phyloP scores from a whole-genome alignment of 2,113 vertebrate genomes.

The Empidonax traillii region DNA sequence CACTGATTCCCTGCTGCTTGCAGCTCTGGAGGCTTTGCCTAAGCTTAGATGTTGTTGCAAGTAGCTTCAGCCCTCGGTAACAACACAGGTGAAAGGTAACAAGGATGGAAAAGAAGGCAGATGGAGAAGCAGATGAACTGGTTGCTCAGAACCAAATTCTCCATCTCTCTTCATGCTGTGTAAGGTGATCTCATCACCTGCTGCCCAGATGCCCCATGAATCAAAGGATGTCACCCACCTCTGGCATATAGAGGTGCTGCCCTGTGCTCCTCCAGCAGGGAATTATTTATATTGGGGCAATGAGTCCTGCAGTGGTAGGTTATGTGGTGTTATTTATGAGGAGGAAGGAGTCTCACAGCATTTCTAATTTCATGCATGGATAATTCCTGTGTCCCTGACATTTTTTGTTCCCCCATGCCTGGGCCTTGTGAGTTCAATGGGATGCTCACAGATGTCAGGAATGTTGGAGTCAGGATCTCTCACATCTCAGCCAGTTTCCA shows the following conservation, averaged over 20 bases:
- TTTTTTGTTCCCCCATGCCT: not conserved
- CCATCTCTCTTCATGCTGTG: not conserved
- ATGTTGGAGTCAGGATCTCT: not conserved
- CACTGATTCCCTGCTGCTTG: not conserved
- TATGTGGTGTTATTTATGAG: constrained; percentile 30
- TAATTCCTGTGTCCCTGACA: not conserved
- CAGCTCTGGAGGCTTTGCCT: not conserved
- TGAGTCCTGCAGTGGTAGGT: not conserved
- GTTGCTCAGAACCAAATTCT: not conserved
- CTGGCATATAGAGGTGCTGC: accelerated
- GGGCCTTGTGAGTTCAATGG: not conserved
- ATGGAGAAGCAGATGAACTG: not conserved
- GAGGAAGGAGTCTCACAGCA: not conserved
- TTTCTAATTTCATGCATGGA: constrained; percentile 30
- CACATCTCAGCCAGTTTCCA: not conserved
- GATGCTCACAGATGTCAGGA: not conserved
- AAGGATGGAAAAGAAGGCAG: not conserved
- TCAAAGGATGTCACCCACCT: not conserved
- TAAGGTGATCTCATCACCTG: not conserved
- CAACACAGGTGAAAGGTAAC: not conserved
- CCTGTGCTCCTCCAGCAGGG: not conserved
- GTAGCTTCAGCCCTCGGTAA: not conserved
- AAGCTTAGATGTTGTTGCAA: not conserved
- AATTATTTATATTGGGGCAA: not conserved
- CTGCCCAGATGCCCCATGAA: not conserved